These are phyloP conservation scores for Butorides virescens DNA, from an alignment of 2,113 vertebrate species.

Conservation along the genomic window DNA sequence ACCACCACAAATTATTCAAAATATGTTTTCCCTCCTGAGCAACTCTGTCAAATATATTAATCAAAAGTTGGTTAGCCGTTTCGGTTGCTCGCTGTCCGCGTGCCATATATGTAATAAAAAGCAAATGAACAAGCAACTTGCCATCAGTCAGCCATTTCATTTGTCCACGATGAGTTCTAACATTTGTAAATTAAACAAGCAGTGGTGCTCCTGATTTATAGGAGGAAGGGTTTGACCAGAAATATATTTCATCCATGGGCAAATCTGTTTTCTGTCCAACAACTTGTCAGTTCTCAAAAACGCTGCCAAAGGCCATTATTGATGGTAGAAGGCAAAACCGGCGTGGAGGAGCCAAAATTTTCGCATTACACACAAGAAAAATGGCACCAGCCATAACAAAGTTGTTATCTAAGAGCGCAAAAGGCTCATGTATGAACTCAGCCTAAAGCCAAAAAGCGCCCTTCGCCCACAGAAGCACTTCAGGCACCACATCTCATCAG, in stretches of 20 bases:
- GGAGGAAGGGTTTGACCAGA: not conserved
- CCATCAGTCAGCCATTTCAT: not conserved
- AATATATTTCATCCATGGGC: not conserved
- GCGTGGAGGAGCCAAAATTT: not conserved
- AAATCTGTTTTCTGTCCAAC: not conserved
- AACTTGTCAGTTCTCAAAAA: not conserved
- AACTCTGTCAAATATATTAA: not conserved
- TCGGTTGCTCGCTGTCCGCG: not conserved
- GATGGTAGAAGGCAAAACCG: not conserved
- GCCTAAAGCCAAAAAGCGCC: not conserved
- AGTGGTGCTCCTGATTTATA: not conserved
- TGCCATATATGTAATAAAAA: not conserved
- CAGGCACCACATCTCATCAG: not conserved
- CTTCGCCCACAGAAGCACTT: not conserved
- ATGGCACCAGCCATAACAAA: not conserved
- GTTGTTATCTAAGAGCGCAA: not conserved
- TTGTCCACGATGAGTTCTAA: not conserved
- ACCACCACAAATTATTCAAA: not conserved
- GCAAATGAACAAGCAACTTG: not conserved
- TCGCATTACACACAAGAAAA: not conserved
- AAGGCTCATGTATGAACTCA: not conserved
- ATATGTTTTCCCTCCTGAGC: not conserved
- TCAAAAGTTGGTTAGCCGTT: not conserved
- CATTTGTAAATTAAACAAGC: constrained; percentile 5
- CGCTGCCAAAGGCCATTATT: constrained; percentile 4